A percentile compares a stretch with the other conserved stretches of the same genome.
Evolutionary conservation across 1,140 invertebrate genomes (phyloP).

Genomic region (Sinella curviseta): DNA sequence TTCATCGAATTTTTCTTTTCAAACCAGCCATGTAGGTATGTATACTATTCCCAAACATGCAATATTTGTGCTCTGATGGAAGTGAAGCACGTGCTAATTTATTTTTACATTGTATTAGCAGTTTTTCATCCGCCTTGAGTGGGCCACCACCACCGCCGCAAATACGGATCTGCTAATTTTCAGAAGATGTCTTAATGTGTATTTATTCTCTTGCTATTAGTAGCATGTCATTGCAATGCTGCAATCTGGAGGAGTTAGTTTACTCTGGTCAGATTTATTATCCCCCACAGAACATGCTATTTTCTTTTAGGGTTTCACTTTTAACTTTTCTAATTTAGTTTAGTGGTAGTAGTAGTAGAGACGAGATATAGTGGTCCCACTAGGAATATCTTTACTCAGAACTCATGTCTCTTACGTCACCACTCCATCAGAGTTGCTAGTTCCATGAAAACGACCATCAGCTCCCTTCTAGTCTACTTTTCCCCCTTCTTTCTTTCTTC

Average conservation of each 20-base stretch:
- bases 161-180: not conserved
- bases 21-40: no score
- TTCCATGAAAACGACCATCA: not conserved
- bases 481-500: not conserved
- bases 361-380: not conserved
- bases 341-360: not conserved
- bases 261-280: no score
- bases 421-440: not conserved
- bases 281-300: no score
- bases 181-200: not conserved
- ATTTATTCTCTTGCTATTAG: not conserved
- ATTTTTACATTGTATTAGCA: not conserved
- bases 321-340: not conserved
- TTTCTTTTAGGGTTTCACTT: not conserved
- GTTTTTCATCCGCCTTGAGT: no score
- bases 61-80: not conserved
- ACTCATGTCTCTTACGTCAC: not conserved
- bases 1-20: no score
- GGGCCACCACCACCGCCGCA: no score
- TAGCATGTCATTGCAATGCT: not conserved
- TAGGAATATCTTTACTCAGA: not conserved
- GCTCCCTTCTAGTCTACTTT: not conserved
- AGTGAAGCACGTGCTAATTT: not conserved
- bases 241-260: no score
- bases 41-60: not conserved